phyloP scores from a whole-genome alignment of 1,140 invertebrate genomes.

The Telenomus remus region DNA sequence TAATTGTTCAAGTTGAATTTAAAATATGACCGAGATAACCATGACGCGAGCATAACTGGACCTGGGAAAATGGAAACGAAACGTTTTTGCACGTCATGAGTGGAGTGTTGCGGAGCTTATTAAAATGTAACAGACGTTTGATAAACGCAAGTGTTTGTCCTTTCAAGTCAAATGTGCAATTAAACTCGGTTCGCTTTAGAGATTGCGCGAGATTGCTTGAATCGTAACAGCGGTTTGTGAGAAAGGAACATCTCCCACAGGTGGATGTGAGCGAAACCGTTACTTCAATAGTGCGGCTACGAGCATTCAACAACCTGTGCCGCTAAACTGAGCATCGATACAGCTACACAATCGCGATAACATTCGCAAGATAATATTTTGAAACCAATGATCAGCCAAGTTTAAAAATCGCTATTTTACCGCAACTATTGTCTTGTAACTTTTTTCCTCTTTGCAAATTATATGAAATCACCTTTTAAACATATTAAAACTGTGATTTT shows the following conservation, averaged over 20 bases:
- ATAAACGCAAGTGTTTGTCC: slow-evolving; percentile 5
- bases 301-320: slow-evolving; percentile 25
- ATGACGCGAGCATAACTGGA: too few species aligned
- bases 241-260: slow-evolving; percentile 39
- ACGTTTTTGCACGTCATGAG: slow-evolving; percentile 1
- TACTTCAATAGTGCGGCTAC: slow-evolving; percentile 30
- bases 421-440: too few species aligned
- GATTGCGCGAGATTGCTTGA: not conserved
- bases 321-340: slow-evolving; percentile 15
- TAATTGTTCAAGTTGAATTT: too few species aligned
- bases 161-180: slow-evolving; percentile 1
- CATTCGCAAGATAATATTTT: too few species aligned
- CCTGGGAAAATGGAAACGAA: slow-evolving; percentile 10
- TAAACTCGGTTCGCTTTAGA: not conserved
- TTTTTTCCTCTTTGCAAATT: too few species aligned
- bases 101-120: not conserved
- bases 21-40: too few species aligned
- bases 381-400: too few species aligned
- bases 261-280: slow-evolving; percentile 47
- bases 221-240: slow-evolving; percentile 24
- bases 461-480: too few species aligned
- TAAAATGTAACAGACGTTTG: slow-evolving; percentile 20
- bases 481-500: too few species aligned
- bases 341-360: slow-evolving; percentile 5
- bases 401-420: too few species aligned